Conservation (phyloP, 2,888 invertebrate genomes). For the Phalangium opilio region DNA sequence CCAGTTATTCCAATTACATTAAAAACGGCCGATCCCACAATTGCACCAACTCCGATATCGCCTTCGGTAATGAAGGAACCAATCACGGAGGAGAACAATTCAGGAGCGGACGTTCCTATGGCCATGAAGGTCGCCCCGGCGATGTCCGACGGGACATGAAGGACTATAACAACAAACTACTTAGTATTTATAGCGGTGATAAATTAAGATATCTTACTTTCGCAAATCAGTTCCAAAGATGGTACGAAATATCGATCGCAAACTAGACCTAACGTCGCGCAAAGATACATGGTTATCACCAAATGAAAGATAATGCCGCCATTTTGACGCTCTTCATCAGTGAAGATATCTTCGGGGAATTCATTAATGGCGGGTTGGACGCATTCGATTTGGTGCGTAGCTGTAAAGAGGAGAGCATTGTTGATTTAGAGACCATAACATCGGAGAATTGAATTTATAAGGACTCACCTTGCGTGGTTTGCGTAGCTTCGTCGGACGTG, state of each 20-base stretch:
- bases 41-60: conserved; percentile 23
- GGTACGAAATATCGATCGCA: conserved; percentile 92
- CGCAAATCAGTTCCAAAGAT: conserved; percentile 71
- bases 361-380: conserved; percentile 14
- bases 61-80: conserved; percentile 45
- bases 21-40: conserved; percentile 23
- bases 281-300: conserved; percentile 60
- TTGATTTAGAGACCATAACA: too few relatives aligned
- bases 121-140: conserved; percentile 95
- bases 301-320: conserved; percentile 68
- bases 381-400: conserved; percentile 2
- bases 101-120: conserved; percentile 80
- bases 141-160: conserved; percentile 71
- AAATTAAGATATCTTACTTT: too few relatives aligned
- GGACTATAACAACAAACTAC: conserved; percentile 27
- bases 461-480: too few relatives aligned
- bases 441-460: too few relatives aligned
- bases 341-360: conserved; percentile 14
- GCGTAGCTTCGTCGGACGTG: too few relatives aligned
- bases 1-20: conserved; percentile 21
- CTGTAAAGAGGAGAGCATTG: too few relatives aligned
- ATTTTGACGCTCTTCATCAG: conserved; percentile 11
- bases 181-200: too few relatives aligned
- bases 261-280: conserved; percentile 63
- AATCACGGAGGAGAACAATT: conserved; percentile 74